phyloP scores from a whole-genome alignment of 2,113 vertebrate genomes.

The Nibea coibor region DNA sequence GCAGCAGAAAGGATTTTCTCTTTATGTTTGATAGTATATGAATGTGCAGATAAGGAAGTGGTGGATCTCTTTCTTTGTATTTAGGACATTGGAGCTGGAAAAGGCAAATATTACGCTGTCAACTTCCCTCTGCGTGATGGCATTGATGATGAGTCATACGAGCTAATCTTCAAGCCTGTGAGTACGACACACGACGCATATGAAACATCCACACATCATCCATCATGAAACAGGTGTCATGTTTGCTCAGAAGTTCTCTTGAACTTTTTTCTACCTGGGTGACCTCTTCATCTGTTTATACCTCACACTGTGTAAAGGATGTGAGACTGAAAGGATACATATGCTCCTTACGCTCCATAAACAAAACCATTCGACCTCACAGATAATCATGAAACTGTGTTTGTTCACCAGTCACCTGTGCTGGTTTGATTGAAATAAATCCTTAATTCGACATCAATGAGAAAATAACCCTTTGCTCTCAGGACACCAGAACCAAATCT shows the following conservation, averaged over 20 bases:
- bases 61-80: background rate
- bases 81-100: slow-evolving; percentile 94
- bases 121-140: slow-evolving; percentile 95
- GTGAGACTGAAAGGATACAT: background rate
- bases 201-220: background rate
- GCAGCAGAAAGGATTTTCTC: background rate
- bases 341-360: too few relatives aligned
- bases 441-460: too few relatives aligned
- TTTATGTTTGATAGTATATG: background rate
- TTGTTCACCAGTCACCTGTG: too few relatives aligned
- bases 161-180: slow-evolving; percentile 96
- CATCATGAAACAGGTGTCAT: background rate
- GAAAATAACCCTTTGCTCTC: too few relatives aligned
- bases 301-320: background rate
- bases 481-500: too few relatives aligned
- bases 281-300: background rate
- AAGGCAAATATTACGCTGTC: slow-evolving; percentile 97
- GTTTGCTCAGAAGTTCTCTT: background rate
- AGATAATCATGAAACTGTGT: too few relatives aligned
- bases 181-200: slow-evolving; percentile 60
- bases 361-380: too few relatives aligned
- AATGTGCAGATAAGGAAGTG: background rate
- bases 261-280: background rate
- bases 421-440: too few relatives aligned
- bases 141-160: slow-evolving; percentile 95